phyloP scores from a whole-genome alignment of 2,797 vertebrate genomes.

The Sebastes cheni region DNA sequence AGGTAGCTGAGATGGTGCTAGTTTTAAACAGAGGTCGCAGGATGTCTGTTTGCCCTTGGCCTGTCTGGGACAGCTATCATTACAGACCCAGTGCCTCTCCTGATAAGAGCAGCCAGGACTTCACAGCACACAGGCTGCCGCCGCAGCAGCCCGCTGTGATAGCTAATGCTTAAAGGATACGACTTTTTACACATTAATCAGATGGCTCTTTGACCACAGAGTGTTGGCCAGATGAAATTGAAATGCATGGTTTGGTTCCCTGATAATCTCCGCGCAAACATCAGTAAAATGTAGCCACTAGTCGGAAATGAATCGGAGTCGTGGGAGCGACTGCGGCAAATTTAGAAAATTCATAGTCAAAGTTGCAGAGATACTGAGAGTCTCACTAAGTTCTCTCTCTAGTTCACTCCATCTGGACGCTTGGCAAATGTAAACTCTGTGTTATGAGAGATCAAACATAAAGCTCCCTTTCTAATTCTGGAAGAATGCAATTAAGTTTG shows the following conservation, averaged over 20 bases:
- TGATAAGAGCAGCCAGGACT: conserved; percentile 64
- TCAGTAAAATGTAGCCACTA: conserved; percentile 28
- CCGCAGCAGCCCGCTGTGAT: conserved; percentile 49
- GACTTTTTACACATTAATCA: conserved; percentile 66
- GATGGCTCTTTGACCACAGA: conserved; percentile 53
- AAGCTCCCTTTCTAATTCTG: conserved; percentile 24
- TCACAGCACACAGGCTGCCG: conserved; percentile 36
- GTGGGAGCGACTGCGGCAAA: not conserved
- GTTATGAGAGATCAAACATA: conserved; percentile 7
- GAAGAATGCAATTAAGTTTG: conserved; percentile 3
- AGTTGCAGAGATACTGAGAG: not conserved
- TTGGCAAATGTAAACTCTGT: conserved; percentile 25
- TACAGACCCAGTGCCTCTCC: conserved; percentile 53
- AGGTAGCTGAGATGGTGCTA: conserved; percentile 9
- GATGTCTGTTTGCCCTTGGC: conserved; percentile 60
- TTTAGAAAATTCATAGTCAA: conserved; percentile 17
- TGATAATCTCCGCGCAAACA: conserved; percentile 44
- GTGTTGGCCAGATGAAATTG: conserved; percentile 56
- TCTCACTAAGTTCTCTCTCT: not conserved
- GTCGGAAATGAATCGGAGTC: conserved; percentile 1
- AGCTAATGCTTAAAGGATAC: conserved; percentile 60
- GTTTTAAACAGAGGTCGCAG: conserved; percentile 33
- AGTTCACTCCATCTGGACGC: conserved; percentile 32
- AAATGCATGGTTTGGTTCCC: conserved; percentile 43
- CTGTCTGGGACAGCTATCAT: conserved; percentile 61